Evolutionary conservation across 2,797 vertebrate species (phyloP).

Genomic region (Gouania willdenowi): DNA sequence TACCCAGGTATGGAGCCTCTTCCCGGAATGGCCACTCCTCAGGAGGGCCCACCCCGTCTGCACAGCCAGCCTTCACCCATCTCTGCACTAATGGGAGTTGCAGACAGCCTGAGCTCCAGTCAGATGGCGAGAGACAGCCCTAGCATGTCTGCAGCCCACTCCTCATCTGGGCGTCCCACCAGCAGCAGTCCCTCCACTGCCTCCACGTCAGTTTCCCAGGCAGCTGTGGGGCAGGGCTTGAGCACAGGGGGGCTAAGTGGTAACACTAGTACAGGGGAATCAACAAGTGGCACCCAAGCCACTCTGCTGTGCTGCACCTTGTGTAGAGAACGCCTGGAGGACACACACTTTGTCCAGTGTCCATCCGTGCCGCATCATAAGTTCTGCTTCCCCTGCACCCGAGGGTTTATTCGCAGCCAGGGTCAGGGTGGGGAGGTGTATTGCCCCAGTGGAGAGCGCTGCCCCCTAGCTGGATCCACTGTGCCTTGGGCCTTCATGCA

Average conservation of each 20-base stretch:
- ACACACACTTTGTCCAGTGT: conserved; percentile 92
- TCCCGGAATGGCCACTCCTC: conserved; percentile 58
- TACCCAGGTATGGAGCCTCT: conserved; percentile 73
- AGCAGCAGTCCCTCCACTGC: conserved; percentile 71
- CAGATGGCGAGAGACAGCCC: conserved; percentile 82
- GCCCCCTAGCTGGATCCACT: conserved; percentile 83
- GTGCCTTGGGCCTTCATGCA: conserved; percentile 94
- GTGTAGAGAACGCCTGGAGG: conserved; percentile 86
- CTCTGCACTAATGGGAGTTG: conserved; percentile 85
- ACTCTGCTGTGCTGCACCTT: conserved; percentile 84
- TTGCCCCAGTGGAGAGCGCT: conserved; percentile 89
- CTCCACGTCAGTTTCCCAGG: conserved; percentile 65
- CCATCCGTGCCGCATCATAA: conserved; percentile 85
- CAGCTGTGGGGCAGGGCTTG: conserved; percentile 47
- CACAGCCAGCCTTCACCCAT: conserved; percentile 84
- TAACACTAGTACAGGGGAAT: conserved; percentile 50
- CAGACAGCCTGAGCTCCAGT: conserved; percentile 77
- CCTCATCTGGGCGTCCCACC: conserved; percentile 57
- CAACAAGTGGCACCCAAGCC: conserved; percentile 62
- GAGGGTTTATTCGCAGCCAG: conserved; percentile 86
- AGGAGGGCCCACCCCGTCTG: conserved; percentile 56
- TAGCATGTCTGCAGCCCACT: conserved; percentile 60
- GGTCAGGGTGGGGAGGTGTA: conserved; percentile 84
- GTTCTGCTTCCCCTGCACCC: conserved; percentile 90
- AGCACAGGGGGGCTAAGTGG: conserved; percentile 40